Base-by-base conservation (phyloP, 53 echinoderm and acorn worm species). In the Glandiceps talaboti region DNA sequence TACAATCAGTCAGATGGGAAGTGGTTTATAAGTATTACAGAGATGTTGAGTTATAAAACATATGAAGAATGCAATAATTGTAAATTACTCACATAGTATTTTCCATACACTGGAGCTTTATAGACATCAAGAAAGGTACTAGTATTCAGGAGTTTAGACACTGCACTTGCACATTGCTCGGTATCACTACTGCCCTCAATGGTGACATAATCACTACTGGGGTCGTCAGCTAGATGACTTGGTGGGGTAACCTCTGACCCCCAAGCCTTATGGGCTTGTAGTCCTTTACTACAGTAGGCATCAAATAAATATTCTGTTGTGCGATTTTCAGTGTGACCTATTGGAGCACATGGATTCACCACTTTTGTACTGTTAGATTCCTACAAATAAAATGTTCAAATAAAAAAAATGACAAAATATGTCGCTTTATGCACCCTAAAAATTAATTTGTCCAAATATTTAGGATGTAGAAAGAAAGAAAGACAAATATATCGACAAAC, bases 281-380 rank as follows among this genome's bases (percentile, higher is more conserved):
- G 75, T 27, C 76, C 83, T 28, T 72, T 31, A 33, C 82, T 82
- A 31, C 88, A 88, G 20, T 84, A 84, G 10, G 79, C 83, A 29
- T 85, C 30, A 84, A 84, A 88, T 20, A 88, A 75, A 31, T 88
- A 88, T 0, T 73, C 82, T 6, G 75, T 73, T 27, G 81, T 79
- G 1, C 76, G 28, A 31, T 74, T 28, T 14, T 88, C 88, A 10
- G 75, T 30, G 33, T 74, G 81, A 28, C 88, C 88, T 28, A 30
- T 45, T 0, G 88, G 82, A 78, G 82, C 82, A 64, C 88, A 88
- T 29, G 88, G 88, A 79, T 88, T 88, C 29, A 29, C 30, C 10
- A 81, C 81, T 0, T 82, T 32, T 0, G 31, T 32, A 31, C 33
- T 80, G 25, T 77, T 77, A 29, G 89, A 82, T 25, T 82, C 32